Evolutionary conservation across 2,797 vertebrate species (phyloP).

Genomic region (Brachyalestes nurse): DNA sequence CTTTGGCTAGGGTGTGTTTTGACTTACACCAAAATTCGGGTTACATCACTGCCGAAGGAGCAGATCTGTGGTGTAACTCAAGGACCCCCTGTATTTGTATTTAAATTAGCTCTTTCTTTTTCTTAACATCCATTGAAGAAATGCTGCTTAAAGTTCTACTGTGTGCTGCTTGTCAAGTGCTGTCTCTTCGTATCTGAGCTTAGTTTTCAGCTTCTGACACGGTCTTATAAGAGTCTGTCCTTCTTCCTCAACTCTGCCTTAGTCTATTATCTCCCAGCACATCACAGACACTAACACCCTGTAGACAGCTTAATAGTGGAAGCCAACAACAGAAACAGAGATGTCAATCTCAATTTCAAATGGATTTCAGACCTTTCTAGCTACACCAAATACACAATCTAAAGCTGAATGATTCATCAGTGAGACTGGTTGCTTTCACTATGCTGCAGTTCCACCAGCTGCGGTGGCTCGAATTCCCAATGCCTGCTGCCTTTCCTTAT

Average conservation of each 20-base stretch:
- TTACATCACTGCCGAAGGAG: too few relatives aligned
- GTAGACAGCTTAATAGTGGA: background rate
- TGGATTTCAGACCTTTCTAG: slow-evolving; percentile 11
- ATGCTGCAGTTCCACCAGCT: background rate
- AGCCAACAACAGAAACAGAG: slow-evolving; percentile 11
- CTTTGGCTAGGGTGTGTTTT: too few relatives aligned
- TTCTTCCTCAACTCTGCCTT: slow-evolving; percentile 8
- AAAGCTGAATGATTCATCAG: slow-evolving; percentile 2
- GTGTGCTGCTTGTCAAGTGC: background rate
- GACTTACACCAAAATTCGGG: too few relatives aligned
- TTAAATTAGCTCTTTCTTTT: background rate
- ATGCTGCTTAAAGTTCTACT: background rate
- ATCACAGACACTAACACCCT: slow-evolving; percentile 9
- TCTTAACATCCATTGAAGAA: background rate
- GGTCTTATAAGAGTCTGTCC: background rate
- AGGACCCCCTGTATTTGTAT: too few relatives aligned
- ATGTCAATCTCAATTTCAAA: slow-evolving; percentile 19
- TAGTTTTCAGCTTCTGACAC: background rate
- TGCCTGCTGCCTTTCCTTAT: background rate
- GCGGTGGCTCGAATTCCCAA: background rate
- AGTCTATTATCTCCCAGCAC: slow-evolving; percentile 1
- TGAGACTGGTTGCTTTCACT: slow-evolving; percentile 2
- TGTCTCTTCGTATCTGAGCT: slow-evolving; percentile 7
- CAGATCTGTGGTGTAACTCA: too few relatives aligned
- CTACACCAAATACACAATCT: slow-evolving; percentile 10